Conservation (phyloP, 2,113 vertebrate genomes). For the Benitochromis conjunctus region DNA sequence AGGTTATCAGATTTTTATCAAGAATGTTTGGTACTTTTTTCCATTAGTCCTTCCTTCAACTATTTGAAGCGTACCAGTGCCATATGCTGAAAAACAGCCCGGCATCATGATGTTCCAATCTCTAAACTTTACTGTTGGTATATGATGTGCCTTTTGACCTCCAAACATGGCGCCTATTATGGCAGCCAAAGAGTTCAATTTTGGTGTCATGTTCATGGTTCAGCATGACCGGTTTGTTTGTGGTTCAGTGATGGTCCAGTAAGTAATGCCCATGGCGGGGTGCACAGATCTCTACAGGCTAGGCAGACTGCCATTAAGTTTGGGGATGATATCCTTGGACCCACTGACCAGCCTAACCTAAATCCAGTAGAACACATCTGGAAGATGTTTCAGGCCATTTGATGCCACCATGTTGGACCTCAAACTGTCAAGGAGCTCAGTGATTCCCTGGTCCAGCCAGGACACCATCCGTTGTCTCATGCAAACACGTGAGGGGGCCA, state of each 20-base stretch:
- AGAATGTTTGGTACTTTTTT: not conserved
- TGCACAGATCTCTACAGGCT: not conserved
- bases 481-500: not conserved
- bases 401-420: not conserved
- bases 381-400: not conserved
- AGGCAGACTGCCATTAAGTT: not conserved
- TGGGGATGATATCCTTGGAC: not conserved
- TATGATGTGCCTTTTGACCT: not conserved
- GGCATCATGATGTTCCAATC: not conserved
- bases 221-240: not conserved
- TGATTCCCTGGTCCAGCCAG: not conserved
- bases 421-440: not conserved
- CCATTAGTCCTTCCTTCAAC: accelerated
- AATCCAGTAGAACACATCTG: not conserved
- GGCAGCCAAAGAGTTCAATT: too few species aligned
- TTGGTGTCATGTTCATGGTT: not conserved
- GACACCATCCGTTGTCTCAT: not conserved
- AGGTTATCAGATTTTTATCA: not conserved
- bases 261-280: not conserved
- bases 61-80: not conserved
- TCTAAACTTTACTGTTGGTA: not conserved
- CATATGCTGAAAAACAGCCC: not conserved
- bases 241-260: not conserved
- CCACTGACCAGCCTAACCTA: not conserved
- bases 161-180: not conserved